Conservation (phyloP, 2,888 invertebrate species). For the Caenorhabditis afra region DNA sequence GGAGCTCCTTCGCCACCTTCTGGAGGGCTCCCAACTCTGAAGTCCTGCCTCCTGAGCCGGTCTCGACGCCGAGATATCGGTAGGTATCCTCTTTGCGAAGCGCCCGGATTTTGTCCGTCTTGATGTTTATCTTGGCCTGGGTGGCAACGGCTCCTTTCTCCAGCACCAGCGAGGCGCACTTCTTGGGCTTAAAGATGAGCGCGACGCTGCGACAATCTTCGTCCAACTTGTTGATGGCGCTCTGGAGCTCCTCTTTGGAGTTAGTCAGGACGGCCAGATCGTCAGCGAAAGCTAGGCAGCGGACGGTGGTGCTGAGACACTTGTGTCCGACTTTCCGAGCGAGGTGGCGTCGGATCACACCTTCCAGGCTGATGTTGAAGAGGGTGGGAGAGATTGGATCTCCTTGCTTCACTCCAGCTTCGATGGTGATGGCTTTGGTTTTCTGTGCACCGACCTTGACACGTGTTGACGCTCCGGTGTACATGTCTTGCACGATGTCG, state of each 20-base stretch:
- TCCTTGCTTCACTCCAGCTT: conserved; percentile 79
- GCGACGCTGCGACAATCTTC: background rate
- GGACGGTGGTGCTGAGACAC: background rate
- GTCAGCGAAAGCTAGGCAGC: conserved; percentile 28
- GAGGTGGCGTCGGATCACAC: conserved; percentile 53
- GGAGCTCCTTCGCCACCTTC: conserved; percentile 3
- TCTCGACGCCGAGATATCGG: conserved; percentile 33
- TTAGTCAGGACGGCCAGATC: conserved; percentile 24
- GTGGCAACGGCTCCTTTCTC: background rate
- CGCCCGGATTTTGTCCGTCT: background rate
- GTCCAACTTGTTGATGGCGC: background rate
- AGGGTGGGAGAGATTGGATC: conserved; percentile 79
- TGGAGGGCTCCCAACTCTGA: conserved; percentile 6
- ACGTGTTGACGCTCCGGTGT: background rate
- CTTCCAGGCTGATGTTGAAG: conserved; percentile 79
- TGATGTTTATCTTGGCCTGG: background rate
- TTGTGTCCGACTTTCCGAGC: background rate
- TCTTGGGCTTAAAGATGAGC: conserved; percentile 38
- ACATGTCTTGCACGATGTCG: background rate
- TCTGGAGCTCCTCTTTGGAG: background rate
- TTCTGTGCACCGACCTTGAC: conserved; percentile 5
- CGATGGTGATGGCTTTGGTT: conserved; percentile 51
- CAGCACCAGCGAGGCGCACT: conserved; percentile 34
- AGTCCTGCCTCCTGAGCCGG: background rate
- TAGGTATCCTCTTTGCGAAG: conserved; percentile 6